Percentiles rank a stretch among this genome's conserved stretches.
phyloP scores from a whole-genome alignment of 2,888 invertebrate genomes.

The Synergus japonicus region DNA sequence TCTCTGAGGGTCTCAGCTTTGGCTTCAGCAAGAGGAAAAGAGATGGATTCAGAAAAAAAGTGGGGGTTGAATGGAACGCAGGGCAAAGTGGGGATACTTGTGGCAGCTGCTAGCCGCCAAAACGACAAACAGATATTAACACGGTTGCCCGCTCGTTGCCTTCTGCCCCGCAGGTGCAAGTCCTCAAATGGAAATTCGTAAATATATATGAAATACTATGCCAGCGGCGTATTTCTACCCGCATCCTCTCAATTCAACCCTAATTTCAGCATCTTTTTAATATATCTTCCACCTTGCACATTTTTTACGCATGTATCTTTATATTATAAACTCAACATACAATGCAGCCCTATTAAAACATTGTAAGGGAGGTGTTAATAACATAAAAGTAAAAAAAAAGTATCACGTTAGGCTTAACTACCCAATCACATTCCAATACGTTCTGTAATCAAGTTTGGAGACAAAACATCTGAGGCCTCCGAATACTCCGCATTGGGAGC shows the following conservation, averaged over 20 bases:
- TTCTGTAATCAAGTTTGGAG: neutral
- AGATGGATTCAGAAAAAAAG: conserved; percentile 33
- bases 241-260: conserved; percentile 41
- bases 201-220: conserved; percentile 56
- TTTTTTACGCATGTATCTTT: no score
- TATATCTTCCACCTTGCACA: neutral
- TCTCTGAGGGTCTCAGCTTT: neutral
- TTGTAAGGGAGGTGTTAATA: conserved; percentile 6
- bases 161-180: conserved; percentile 60
- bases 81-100: conserved; percentile 52
- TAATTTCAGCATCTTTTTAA: neutral
- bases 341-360: no score
- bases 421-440: conserved; percentile 13
- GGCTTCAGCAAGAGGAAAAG: conserved; percentile 4
- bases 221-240: conserved; percentile 49
- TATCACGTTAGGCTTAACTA: neutral
- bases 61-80: conserved; percentile 55
- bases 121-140: conserved; percentile 69
- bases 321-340: no score
- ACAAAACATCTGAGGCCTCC: conserved; percentile 17
- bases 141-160: conserved; percentile 66
- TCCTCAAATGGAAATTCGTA: conserved; percentile 51
- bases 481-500: conserved; percentile 9
- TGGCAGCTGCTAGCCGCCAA: conserved; percentile 66
- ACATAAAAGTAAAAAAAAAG: neutral